Percentiles rank a stretch among this genome's conserved stretches.
Conservation (phyloP, 1,140 invertebrate genomes). For the Apis cerana region DNA sequence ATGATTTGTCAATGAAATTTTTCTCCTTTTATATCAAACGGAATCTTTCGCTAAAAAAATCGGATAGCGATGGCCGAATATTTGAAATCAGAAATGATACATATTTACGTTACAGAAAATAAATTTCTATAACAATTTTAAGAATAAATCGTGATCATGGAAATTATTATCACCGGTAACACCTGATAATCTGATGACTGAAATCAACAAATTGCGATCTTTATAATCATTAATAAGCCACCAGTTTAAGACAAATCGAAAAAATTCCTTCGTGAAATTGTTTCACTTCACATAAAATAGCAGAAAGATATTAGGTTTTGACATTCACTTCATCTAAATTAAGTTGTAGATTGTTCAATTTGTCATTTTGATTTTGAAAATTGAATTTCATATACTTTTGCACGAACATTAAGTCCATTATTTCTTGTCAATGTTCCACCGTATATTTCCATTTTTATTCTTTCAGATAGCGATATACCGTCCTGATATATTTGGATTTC, state of each 20-base stretch:
- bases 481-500: constrained; percentile 1
- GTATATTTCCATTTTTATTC: neutral
- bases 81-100: neutral
- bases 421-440: neutral
- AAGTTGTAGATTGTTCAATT: neutral
- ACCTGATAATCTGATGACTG: constrained; percentile 36
- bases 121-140: neutral
- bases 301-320: neutral
- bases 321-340: neutral
- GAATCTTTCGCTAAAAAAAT: neutral
- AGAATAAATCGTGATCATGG: constrained; percentile 14
- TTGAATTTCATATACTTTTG: neutral
- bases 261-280: neutral
- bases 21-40: neutral
- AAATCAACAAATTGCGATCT: constrained; percentile 16
- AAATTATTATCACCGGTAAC: constrained; percentile 41
- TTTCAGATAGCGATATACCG: neutral
- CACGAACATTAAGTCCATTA: neutral
- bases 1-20: neutral
- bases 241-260: no score
- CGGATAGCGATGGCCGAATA: neutral
- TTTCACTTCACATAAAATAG: neutral
- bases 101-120: no score
- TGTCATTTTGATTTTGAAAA: neutral
- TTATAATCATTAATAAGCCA: constrained; percentile 31